Conservation (phyloP, 2,113 vertebrate genomes). For the Cacatua alba region DNA sequence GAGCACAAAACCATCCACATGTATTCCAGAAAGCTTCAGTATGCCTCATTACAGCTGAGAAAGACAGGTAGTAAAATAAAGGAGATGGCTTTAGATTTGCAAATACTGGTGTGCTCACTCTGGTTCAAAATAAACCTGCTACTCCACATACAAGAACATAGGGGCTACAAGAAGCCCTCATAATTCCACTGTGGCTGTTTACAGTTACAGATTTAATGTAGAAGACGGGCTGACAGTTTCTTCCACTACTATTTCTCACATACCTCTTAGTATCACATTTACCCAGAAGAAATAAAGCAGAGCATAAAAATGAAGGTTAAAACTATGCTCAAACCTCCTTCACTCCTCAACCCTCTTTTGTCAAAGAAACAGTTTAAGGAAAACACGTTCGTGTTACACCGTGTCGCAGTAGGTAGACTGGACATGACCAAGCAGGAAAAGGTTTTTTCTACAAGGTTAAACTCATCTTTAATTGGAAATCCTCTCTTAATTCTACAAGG, state of each 20-base stretch:
- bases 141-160: not conserved
- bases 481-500: not conserved
- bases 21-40: not conserved
- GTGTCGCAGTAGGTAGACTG: not conserved
- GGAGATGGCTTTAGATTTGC: not conserved
- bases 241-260: not conserved
- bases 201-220: not conserved
- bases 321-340: not conserved
- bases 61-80: not conserved
- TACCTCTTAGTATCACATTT: not conserved
- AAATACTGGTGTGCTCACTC: fast-evolving
- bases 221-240: not conserved
- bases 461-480: not conserved
- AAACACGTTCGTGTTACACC: not conserved
- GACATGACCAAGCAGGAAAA: not conserved
- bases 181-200: not conserved
- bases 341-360: not conserved
- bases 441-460: not conserved
- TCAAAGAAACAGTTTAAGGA: not conserved
- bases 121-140: not conserved
- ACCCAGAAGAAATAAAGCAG: not conserved
- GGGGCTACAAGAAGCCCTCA: not conserved
- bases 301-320: not conserved
- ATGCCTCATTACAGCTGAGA: not conserved
- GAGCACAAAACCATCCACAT: not conserved